Percentiles rank a stretch among this genome's conserved stretches.
Evolutionary conservation across 2,113 vertebrate genomes (phyloP).

Genomic region (Alces alces): DNA sequence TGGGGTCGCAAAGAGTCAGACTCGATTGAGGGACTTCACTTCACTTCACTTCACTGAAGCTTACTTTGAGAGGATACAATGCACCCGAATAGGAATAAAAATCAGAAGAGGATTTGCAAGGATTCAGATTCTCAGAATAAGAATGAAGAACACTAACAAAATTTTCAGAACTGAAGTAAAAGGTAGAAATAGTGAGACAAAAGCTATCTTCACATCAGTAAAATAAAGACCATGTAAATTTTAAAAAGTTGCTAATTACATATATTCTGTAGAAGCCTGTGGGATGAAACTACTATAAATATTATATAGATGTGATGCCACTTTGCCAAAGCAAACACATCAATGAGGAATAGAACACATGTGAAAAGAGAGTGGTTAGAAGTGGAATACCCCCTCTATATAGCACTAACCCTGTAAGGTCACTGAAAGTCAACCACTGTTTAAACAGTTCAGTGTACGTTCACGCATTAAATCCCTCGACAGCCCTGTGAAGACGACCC

Average conservation of each 20-base stretch:
- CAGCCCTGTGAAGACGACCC: background rate
- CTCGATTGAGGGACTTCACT: no score
- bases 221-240: background rate
- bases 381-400: no score
- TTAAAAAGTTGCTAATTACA: background rate
- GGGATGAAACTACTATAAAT: background rate
- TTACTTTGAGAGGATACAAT: background rate
- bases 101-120: background rate
- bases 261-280: background rate
- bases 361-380: background rate
- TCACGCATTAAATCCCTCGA: background rate
- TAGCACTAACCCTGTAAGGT: background rate
- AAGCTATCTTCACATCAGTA: background rate
- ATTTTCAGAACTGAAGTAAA: background rate
- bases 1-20: no score
- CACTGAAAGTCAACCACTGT: background rate
- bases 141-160: background rate
- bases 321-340: background rate
- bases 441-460: accelerated
- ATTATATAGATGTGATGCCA: background rate
- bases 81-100: background rate
- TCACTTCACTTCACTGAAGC: background rate
- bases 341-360: background rate
- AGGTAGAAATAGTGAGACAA: background rate
- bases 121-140: background rate